Evolutionary conservation across 2,888 invertebrate species (phyloP).

Genomic region (Uropetala carovei): DNA sequence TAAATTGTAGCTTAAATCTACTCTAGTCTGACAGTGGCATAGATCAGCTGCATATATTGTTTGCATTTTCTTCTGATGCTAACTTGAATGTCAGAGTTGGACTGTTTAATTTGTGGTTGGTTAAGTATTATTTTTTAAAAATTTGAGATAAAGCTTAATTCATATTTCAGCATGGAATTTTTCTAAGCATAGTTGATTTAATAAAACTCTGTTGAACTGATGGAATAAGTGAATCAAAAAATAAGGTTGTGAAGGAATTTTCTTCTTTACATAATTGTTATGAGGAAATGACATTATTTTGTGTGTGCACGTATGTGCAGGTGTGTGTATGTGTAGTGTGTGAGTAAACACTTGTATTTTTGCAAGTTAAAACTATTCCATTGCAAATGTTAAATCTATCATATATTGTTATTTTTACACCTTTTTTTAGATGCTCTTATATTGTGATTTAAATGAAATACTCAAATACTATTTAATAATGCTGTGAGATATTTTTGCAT

Average conservation of each 20-base stretch:
- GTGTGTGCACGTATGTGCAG: too few species aligned
- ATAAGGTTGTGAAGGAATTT: slow-evolving; percentile 51
- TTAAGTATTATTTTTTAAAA: background rate
- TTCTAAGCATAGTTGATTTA: background rate
- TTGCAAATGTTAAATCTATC: slow-evolving; percentile 29
- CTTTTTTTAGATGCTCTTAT: background rate
- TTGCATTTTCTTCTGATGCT: background rate
- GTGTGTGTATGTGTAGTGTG: background rate
- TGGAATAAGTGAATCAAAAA: background rate
- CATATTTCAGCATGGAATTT: background rate
- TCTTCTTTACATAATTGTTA: background rate
- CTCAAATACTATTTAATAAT: slow-evolving; percentile 21
- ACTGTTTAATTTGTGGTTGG: background rate
- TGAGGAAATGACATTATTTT: slow-evolving; percentile 26
- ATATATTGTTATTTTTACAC: slow-evolving; percentile 36
- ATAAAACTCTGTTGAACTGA: background rate
- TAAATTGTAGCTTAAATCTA: too few species aligned
- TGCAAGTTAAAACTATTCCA: background rate
- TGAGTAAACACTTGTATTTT: background rate
- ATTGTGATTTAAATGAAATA: slow-evolving; percentile 17
- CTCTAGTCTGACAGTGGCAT: too few species aligned
- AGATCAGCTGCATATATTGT: background rate
- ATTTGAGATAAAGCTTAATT: background rate
- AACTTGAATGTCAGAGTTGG: background rate
- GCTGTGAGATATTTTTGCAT: background rate